A percentile compares a stretch with the other conserved stretches of the same genome.
Evolutionary conservation across 2,797 vertebrate genomes (phyloP).

Genomic region (Pitangus sulphuratus): DNA sequence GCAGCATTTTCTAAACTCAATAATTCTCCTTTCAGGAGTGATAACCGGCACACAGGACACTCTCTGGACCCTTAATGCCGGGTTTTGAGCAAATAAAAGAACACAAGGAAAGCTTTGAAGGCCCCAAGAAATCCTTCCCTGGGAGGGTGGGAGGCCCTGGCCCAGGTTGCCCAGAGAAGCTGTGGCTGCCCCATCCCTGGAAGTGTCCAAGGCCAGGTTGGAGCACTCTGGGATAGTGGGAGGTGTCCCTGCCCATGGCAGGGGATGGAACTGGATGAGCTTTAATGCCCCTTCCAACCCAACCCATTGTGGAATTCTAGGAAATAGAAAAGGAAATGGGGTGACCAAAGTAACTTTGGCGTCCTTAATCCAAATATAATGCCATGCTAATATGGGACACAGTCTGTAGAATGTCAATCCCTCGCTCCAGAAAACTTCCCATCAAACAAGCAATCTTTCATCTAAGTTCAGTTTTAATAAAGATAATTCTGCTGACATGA

Average conservation of each 20-base stretch:
- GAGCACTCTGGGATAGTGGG: rapidly evolving
- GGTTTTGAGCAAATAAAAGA: not conserved
- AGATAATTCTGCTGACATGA: conserved; percentile 34
- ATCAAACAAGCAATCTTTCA: not conserved
- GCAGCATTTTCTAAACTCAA: not conserved
- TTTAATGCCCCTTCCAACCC: not conserved
- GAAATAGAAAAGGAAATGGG: not conserved
- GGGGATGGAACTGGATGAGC: not conserved
- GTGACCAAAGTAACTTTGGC: not conserved
- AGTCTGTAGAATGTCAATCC: not conserved
- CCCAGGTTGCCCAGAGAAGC: not conserved
- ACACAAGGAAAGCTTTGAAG: not conserved
- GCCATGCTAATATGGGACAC: not conserved
- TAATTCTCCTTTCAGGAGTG: not conserved
- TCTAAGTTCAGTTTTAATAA: not conserved
- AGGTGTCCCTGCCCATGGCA: not conserved
- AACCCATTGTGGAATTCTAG: not conserved
- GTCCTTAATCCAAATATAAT: not conserved
- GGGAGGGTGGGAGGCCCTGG: not conserved
- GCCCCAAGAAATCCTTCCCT: not conserved
- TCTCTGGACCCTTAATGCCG: not conserved
- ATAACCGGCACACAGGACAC: not conserved
- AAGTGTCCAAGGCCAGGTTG: not conserved
- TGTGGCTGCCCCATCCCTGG: not conserved
- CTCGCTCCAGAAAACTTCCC: not conserved